Conservation (phyloP, 2,797 vertebrate genomes). For the Selene dorsalis region DNA sequence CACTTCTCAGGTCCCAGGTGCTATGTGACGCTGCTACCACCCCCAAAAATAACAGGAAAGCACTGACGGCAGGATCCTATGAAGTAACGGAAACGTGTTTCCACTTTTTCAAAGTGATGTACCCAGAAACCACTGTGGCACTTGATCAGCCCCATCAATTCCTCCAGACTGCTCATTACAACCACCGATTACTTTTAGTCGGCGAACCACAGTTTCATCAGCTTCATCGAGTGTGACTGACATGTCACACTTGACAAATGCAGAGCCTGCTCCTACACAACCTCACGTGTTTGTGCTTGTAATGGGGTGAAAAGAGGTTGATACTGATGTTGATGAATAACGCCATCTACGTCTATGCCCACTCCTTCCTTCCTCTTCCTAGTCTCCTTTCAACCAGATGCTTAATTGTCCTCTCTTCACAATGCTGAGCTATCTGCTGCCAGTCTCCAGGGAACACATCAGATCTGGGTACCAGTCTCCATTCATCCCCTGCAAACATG, state of each 20-base stretch:
- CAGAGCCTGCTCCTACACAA: not conserved
- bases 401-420: slow-evolving; percentile 44
- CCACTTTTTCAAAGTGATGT: not conserved
- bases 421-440: slow-evolving; percentile 44
- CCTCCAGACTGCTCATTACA: not conserved
- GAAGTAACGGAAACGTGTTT: not conserved
- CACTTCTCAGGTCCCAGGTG: slow-evolving; percentile 14
- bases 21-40: slow-evolving; percentile 9
- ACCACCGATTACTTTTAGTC: not conserved
- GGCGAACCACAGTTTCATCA: not conserved
- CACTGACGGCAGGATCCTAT: not conserved
- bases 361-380: slow-evolving; percentile 28
- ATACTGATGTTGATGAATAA: not conserved
- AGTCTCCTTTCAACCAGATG: slow-evolving; percentile 4
- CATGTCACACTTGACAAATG: not conserved
- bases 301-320: not conserved
- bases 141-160: not conserved
- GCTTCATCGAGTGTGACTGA: not conserved
- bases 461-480: slow-evolving; percentile 62
- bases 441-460: slow-evolving; percentile 38
- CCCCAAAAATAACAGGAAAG: slow-evolving; percentile 14
- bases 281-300: not conserved
- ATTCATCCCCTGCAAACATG: slow-evolving; percentile 39
- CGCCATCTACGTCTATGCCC: not conserved
- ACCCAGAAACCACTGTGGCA: not conserved